Evolutionary conservation across 2,888 invertebrate genomes (phyloP), one percentile per base, ranked within the genome.

Genomic region (Celastrina argiolus): DNA sequence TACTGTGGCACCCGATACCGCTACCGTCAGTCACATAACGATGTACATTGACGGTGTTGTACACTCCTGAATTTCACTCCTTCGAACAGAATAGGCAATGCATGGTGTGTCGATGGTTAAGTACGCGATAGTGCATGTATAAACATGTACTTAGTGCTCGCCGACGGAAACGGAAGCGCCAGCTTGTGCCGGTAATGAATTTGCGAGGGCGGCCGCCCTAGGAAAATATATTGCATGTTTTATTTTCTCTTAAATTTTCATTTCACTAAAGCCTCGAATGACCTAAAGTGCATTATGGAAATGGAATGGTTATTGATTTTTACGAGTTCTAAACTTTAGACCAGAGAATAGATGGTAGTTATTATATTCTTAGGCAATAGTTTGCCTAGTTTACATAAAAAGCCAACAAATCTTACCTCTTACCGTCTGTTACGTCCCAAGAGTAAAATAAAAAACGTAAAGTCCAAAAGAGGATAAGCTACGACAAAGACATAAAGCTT

Each of bases 131-230:
- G 26, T 65, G 64, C 16, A 67, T 66, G 42, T 71, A 68, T 66
- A 69, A 66, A 72, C 56, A 71, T 28, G 65, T 65, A 67, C 65
- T 66, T 69, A 67, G 66, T 77, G 71, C 66, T 65, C 71, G 73
- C 72, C 73, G 74, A 71, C 83, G 89, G 88, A 88, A 88, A 82
- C 89, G 88, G 89, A 89, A 90, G 88, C 84, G 80, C 81, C 83
- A 80, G 83, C 81, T 87, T 84, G 82, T 84, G 81, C 80, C 80
- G 75, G 87, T 90, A 90, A 90, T 90, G 88, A 90, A 90, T 89
- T 89, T 84, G 88, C 87, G 80, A 75, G 82, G 87, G 88, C 81
- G 84, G 85, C 81, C 85, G 84, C 86, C 85, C 84, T 81, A 81
- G 74, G 78, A 81, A 83, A 85, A 87, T 85, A 84, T 84, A 88